Conservation (phyloP, 2,888 invertebrate species). For the Formica aserva region DNA sequence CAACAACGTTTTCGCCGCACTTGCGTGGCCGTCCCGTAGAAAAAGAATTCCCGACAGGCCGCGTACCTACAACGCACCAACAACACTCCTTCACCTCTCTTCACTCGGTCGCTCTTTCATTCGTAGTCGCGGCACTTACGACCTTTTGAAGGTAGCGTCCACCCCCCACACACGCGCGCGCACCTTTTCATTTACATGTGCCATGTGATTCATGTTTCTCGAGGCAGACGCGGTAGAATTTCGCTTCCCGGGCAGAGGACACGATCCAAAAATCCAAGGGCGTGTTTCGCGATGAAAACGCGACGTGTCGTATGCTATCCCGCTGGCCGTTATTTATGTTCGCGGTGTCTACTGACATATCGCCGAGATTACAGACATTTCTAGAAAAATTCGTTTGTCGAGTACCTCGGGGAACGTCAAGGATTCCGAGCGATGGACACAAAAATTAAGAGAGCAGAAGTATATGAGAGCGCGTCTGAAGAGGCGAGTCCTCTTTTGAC, state of each 20-base stretch:
- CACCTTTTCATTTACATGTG: slow-evolving; percentile 74
- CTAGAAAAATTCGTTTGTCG: slow-evolving; percentile 46
- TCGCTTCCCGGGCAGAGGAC: slow-evolving; percentile 69
- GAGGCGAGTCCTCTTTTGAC: slow-evolving; percentile 4
- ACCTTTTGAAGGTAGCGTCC: slow-evolving; percentile 70
- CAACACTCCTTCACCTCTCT: slow-evolving; percentile 18
- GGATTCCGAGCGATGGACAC: slow-evolving; percentile 11
- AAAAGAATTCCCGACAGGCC: slow-evolving; percentile 57
- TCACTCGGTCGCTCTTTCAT: slow-evolving; percentile 20
- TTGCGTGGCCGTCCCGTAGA: slow-evolving; percentile 58
- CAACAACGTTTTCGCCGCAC: slow-evolving; percentile 67
- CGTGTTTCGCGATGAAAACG: slow-evolving; percentile 71
- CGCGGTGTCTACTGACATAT: slow-evolving; percentile 16
- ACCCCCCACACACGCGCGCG: slow-evolving; percentile 61
- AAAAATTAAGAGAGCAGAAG: slow-evolving; percentile 56
- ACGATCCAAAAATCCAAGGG: slow-evolving; percentile 71
- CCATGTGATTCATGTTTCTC: slow-evolving; percentile 70
- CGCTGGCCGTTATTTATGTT: slow-evolving; percentile 68
- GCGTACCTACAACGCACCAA: slow-evolving; percentile 21
- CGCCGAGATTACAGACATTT: slow-evolving; percentile 55
- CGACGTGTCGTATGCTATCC: slow-evolving; percentile 64
- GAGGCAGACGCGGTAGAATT: slow-evolving; percentile 58
- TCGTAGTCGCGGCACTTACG: slow-evolving; percentile 59
- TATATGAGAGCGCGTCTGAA: slow-evolving; percentile 24
- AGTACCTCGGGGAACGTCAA: slow-evolving; percentile 18